Evolutionary conservation across 2,888 invertebrate species (phyloP).

Genomic region (Agrotis exclamationis): DNA sequence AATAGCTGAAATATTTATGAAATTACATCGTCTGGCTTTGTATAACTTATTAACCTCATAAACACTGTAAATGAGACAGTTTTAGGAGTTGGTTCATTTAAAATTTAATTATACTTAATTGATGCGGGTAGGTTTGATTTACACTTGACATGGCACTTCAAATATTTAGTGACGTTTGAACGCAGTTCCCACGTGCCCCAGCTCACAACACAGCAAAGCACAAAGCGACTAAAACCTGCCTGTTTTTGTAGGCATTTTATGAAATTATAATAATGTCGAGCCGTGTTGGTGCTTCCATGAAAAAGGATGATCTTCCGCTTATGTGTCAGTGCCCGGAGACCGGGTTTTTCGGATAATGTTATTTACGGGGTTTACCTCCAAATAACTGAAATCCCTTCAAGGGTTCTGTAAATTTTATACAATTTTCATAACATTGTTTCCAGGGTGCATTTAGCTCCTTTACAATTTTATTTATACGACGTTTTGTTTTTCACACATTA

Average conservation of each 20-base stretch:
- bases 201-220: conserved; percentile 15
- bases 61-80: background rate
- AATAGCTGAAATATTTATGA: conserved; percentile 14
- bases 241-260: conserved; percentile 57
- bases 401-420: conserved; percentile 46
- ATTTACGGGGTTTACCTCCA: conserved; percentile 67
- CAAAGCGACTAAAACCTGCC: background rate
- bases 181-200: conserved; percentile 8
- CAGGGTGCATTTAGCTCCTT: background rate
- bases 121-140: conserved; percentile 5
- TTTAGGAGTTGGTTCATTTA: conserved; percentile 7
- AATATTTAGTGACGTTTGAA: conserved; percentile 23
- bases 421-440: conserved; percentile 42
- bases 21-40: conserved; percentile 10
- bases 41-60: conserved; percentile 2
- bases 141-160: conserved; percentile 3
- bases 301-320: conserved; percentile 72
- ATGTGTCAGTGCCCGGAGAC: conserved; percentile 61
- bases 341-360: conserved; percentile 68
- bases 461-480: background rate
- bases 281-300: conserved; percentile 53
- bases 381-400: conserved; percentile 59
- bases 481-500: background rate
- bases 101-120: conserved; percentile 1
- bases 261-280: conserved; percentile 68